These are phyloP conservation scores for Drosophila mayri DNA, from an alignment of 1,140 invertebrate species.

Conservation along the genomic window DNA sequence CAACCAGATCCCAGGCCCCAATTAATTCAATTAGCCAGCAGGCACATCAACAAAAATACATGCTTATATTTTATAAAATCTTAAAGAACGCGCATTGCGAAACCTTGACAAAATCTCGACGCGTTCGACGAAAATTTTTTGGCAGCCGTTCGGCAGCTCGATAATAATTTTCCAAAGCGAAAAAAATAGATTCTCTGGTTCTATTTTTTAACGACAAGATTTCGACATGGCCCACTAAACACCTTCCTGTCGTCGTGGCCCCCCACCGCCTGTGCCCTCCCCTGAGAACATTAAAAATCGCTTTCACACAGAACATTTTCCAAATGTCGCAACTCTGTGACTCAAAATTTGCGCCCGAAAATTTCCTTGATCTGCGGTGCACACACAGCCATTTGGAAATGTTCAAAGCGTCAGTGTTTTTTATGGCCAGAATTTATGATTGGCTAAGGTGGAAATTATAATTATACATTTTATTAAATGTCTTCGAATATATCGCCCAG, in stretches of 20 bases:
- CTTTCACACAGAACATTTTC: conserved; percentile 39
- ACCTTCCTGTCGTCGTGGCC: conserved; percentile 26
- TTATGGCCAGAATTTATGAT: conserved; percentile 54
- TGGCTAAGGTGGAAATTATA: conserved; percentile 49
- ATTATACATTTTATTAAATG: conserved; percentile 41
- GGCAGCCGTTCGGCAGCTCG: conserved; percentile 50
- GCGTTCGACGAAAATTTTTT: conserved; percentile 37
- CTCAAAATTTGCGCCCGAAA: conserved; percentile 22
- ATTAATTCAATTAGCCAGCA: conserved; percentile 45
- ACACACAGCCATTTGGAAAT: conserved; percentile 23
- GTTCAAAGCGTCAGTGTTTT: conserved; percentile 49
- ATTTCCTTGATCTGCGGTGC: conserved; percentile 5
- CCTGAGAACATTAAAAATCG: conserved; percentile 47
- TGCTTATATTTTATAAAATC: conserved; percentile 12
- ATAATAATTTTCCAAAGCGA: conserved; percentile 61
- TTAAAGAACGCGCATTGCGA: neutral
- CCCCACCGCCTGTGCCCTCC: neutral
- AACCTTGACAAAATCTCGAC: conserved; percentile 35
- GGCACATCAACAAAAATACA: conserved; percentile 16
- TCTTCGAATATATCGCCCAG: conserved; percentile 9
- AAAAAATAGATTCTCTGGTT: conserved; percentile 42
- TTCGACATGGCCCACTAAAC: conserved; percentile 77
- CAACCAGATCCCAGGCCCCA: neutral
- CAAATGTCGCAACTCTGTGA: conserved; percentile 46
- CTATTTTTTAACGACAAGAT: conserved; percentile 68